Evolutionary conservation across 2,113 vertebrate genomes (phyloP).

Genomic region (Macrotus californicus): DNA sequence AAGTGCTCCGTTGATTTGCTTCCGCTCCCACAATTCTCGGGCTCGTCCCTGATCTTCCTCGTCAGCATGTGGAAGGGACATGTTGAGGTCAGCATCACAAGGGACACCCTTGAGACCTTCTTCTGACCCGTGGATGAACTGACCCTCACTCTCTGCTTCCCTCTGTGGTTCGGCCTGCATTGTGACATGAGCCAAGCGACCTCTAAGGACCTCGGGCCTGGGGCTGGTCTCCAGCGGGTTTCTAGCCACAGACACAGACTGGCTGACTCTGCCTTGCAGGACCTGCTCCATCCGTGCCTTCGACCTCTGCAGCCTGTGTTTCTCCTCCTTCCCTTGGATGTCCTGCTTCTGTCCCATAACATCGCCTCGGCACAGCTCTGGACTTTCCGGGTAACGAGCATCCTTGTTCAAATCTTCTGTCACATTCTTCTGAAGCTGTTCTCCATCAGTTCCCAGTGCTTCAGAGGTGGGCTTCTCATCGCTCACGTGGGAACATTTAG

Average conservation of each 20-base stretch:
- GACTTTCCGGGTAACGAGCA: neutral
- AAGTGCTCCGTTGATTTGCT: rapidly evolving
- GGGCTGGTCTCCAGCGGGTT: neutral
- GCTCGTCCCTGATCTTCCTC: neutral
- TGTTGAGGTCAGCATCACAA: rapidly evolving
- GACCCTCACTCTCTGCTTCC: too few relatives aligned
- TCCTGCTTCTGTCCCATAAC: neutral
- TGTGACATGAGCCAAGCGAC: neutral
- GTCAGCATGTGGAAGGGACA: neutral
- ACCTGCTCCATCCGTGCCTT: neutral
- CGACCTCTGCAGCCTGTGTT: rapidly evolving
- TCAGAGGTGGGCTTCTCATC: neutral
- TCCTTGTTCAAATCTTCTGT: neutral
- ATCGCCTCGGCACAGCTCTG: neutral
- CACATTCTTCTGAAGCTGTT: neutral
- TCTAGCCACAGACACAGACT: neutral
- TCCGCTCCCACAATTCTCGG: neutral
- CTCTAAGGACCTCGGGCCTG: neutral
- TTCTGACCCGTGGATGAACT: rapidly evolving
- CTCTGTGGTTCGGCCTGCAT: too few relatives aligned
- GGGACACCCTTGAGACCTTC: too few relatives aligned
- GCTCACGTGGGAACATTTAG: neutral
- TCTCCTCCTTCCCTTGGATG: neutral
- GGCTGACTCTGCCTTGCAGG: neutral
- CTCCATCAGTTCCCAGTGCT: neutral